These are phyloP conservation scores for Penaeus chinensis DNA, from an alignment of 1,140 invertebrate species.

Conservation along the genomic window DNA sequence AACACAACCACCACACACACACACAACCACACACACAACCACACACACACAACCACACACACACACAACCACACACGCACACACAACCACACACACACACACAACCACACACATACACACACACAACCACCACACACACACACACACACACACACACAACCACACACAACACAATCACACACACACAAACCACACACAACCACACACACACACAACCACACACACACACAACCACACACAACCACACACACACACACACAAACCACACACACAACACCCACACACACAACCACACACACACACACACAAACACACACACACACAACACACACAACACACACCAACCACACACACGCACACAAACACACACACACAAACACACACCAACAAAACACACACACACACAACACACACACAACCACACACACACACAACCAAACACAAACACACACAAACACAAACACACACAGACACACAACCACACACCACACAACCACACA, in stretches of 20 bases:
- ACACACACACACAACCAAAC: neutral
- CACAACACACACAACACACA: neutral
- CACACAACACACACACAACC: neutral
- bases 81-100: neutral
- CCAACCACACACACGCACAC: neutral
- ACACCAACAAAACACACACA: neutral
- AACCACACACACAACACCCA: neutral
- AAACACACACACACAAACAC: neutral
- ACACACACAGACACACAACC: neutral
- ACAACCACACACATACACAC: neutral
- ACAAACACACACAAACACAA: neutral
- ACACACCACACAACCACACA: neutral
- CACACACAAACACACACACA: neutral
- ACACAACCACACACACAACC: neutral
- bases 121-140: neutral
- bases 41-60: neutral
- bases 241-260: conserved; percentile 8
- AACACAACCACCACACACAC: too few relatives aligned
- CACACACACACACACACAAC: neutral
- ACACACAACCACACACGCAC: neutral
- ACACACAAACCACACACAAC: neutral
- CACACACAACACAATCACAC: neutral
- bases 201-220: neutral
- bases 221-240: neutral
- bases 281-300: neutral